These are phyloP conservation scores for Halcyon leucocephala DNA, from an alignment of 2,797 vertebrate species.

Conservation along the genomic window DNA sequence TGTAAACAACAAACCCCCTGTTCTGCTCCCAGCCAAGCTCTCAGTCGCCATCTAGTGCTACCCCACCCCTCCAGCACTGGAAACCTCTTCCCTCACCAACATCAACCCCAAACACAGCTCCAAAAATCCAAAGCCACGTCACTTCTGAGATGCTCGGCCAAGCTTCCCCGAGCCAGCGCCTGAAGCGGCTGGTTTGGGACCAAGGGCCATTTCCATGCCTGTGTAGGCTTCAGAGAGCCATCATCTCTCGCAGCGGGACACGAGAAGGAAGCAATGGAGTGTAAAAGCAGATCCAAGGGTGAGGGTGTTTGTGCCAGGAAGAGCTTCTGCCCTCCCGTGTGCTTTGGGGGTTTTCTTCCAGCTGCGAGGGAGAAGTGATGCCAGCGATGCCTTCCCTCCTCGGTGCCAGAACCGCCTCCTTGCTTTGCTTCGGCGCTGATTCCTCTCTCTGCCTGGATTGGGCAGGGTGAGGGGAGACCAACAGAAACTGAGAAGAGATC, in stretches of 20 bases:
- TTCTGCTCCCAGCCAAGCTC: not conserved
- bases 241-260: not conserved
- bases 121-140: not conserved
- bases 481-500: not conserved
- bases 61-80: not conserved
- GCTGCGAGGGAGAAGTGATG: not conserved
- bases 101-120: not conserved
- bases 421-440: not conserved
- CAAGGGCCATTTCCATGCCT: not conserved
- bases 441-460: not conserved
- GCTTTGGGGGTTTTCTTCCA: not conserved
- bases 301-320: not conserved
- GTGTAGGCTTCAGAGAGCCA: not conserved
- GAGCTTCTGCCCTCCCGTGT: not conserved
- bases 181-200: not conserved
- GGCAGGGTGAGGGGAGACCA: not conserved
- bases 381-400: not conserved
- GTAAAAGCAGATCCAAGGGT: not conserved
- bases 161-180: not conserved
- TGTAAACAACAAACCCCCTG: not conserved
- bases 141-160: not conserved
- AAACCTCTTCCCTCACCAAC: not conserved
- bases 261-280: not conserved
- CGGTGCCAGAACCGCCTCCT: not conserved
- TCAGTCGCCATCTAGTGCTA: constrained; percentile 52